A percentile compares a stretch with the other conserved stretches of the same genome.
phyloP scores from a whole-genome alignment of 2,888 invertebrate genomes.

The Holacanthella duospinosa region DNA sequence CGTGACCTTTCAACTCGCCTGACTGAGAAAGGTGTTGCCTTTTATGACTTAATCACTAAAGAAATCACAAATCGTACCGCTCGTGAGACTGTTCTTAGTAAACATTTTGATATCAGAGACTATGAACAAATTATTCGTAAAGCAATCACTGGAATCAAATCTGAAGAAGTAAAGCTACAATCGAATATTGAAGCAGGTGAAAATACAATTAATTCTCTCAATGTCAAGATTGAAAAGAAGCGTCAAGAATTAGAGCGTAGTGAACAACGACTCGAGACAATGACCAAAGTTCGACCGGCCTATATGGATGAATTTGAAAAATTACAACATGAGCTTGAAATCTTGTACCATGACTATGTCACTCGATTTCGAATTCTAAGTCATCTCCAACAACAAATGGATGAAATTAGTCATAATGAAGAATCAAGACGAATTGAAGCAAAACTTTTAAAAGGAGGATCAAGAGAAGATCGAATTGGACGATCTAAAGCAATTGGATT shows the following conservation, averaged over 20 bases:
- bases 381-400: constrained; percentile 74
- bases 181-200: constrained; percentile 73
- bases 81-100: constrained; percentile 66
- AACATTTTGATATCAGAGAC: constrained; percentile 67
- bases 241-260: constrained; percentile 80
- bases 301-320: constrained; percentile 92
- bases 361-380: constrained; percentile 76
- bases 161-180: constrained; percentile 61
- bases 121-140: constrained; percentile 69
- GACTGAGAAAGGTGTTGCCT: constrained; percentile 75
- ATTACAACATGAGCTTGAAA: constrained; percentile 71
- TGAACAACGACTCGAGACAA: constrained; percentile 80
- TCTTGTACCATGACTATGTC: constrained; percentile 77
- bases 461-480: constrained; percentile 17
- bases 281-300: constrained; percentile 91
- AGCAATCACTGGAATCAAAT: constrained; percentile 58
- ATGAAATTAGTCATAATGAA: constrained; percentile 66
- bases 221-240: constrained; percentile 83
- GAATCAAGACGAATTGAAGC: constrained; percentile 61
- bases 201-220: constrained; percentile 76
- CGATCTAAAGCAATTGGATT: not conserved
- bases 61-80: constrained; percentile 62
- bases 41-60: constrained; percentile 82
- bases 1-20: constrained; percentile 81
- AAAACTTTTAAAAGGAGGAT: constrained; percentile 45